A percentile compares a stretch with the other conserved stretches of the same genome.
Evolutionary conservation across 2,888 invertebrate genomes (phyloP).

Genomic region (Archips xylosteana): DNA sequence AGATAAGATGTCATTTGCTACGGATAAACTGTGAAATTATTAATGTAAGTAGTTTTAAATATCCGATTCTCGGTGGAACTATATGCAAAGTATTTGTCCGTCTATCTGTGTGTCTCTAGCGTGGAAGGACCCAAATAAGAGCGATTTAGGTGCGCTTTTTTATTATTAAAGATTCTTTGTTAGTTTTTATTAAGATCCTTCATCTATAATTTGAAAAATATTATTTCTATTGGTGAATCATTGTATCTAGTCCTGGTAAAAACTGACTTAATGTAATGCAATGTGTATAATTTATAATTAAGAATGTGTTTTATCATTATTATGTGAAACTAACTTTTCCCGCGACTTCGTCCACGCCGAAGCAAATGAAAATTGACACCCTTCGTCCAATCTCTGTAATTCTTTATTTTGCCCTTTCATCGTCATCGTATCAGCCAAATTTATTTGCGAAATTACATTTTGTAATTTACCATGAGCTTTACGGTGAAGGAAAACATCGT

Average conservation of each 20-base stretch:
- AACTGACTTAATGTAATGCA: background rate
- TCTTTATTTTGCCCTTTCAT: no score
- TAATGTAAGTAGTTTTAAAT: slow-evolving; percentile 4
- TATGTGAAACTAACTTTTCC: no score
- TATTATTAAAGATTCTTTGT: background rate
- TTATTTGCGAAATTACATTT: no score
- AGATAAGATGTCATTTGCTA: background rate
- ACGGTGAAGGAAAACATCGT: no score
- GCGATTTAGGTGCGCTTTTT: background rate
- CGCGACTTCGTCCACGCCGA: no score
- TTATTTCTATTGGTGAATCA: background rate
- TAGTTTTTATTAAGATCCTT: background rate
- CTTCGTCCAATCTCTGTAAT: no score
- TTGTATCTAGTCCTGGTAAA: background rate
- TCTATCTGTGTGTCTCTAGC: slow-evolving; percentile 1
- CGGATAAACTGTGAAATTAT: background rate
- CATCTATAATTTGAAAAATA: no score
- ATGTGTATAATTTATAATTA: background rate
- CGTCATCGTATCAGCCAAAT: no score
- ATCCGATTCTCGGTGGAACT: background rate
- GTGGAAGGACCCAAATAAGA: background rate
- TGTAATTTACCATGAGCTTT: no score
- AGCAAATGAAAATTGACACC: no score
- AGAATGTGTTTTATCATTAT: no score
- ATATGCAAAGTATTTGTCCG: background rate